Base-by-base conservation (phyloP, 2,888 invertebrate genomes). In the Drosophila barbarae region DNA sequence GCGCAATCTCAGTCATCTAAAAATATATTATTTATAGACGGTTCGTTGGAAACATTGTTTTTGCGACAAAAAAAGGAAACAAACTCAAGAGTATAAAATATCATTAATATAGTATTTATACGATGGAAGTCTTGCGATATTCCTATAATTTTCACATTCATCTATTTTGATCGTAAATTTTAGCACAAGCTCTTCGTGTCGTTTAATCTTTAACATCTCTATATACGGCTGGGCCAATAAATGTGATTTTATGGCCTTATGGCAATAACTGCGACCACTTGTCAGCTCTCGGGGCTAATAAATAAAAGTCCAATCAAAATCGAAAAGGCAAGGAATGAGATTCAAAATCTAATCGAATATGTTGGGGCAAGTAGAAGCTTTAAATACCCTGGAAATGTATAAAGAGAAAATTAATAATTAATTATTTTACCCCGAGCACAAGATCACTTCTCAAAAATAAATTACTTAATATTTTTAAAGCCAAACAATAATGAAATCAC, bases 181-280 rank as follows among this genome's bases (percentile, higher is more conserved):
- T 51, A 47, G 56, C 53, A 59, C 55, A 65, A 65, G 58, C 52
- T 71, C 63, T 68, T 77, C 47, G 65, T 30, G 55, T 53, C 38
- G 49, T 12, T 54, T 81, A 81, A 78, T 84, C 78, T 50, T 35
- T 21, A 75, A 71, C 68, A 81, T 75, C 76, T 78, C 69, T 74
- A 69, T 67, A 75, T 66, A 55, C 73, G 66, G 71, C 66, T 47
- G 32, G 42, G 42, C 55, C 68, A 78, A 81, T 78, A 84, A 81
- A 81, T 63, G 61, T 34, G 55, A 23, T 69, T 81, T 77, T 78
- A 78, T 69, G 60, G 36, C 64, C 60, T 54, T 68, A 59, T 65
- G 61, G 68, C 61, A 74, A 59, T 73, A 65, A 67, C 54, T 59
- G 72, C 69, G 64, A 54, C 70, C 69, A 69, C 30, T 50, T 77